A percentile compares a stretch with the other conserved stretches of the same genome.
These are phyloP conservation scores for Drosophila paramelanica DNA, from an alignment of 2,888 invertebrate species.

Conservation along the genomic window DNA sequence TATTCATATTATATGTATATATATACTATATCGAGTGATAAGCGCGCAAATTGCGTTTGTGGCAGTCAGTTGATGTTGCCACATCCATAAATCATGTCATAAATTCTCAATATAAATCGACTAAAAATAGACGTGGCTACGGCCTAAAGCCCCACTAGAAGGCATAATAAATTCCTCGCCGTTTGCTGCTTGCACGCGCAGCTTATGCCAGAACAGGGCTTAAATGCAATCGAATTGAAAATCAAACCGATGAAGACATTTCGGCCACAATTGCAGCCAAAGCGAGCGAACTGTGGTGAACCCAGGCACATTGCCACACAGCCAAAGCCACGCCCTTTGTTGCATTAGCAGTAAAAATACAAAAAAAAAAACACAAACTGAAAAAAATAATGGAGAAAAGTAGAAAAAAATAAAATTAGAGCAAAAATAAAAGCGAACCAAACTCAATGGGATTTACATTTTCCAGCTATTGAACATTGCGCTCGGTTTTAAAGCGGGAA, in stretches of 20 bases:
- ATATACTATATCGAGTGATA: constrained; percentile 43
- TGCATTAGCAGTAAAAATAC: constrained; percentile 56
- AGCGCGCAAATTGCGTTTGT: constrained; percentile 63
- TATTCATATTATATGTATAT: constrained; percentile 41
- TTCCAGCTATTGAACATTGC: constrained; percentile 76
- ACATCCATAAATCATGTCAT: constrained; percentile 68
- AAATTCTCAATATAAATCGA: constrained; percentile 49
- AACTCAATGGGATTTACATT: constrained; percentile 77
- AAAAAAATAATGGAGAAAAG: constrained; percentile 13
- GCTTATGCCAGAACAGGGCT: constrained; percentile 50
- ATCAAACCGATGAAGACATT: constrained; percentile 74
- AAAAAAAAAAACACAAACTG: constrained; percentile 21
- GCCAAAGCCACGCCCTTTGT: constrained; percentile 52
- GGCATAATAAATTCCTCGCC: constrained; percentile 44
- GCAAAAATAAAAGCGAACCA: constrained; percentile 32
- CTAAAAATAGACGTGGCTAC: constrained; percentile 29
- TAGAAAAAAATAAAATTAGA: constrained; percentile 19
- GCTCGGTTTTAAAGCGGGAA: constrained; percentile 52
- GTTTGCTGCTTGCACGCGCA: constrained; percentile 28
- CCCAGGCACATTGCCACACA: constrained; percentile 16
- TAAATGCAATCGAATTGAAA: constrained; percentile 77
- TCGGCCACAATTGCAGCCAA: constrained; percentile 54
- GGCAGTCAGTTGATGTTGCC: constrained; percentile 33
- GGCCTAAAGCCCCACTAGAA: constrained; percentile 4
- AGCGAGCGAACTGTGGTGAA: constrained; percentile 45